These are phyloP conservation scores for Gobio gobio DNA, from an alignment of 2,113 vertebrate species.

Conservation along the genomic window DNA sequence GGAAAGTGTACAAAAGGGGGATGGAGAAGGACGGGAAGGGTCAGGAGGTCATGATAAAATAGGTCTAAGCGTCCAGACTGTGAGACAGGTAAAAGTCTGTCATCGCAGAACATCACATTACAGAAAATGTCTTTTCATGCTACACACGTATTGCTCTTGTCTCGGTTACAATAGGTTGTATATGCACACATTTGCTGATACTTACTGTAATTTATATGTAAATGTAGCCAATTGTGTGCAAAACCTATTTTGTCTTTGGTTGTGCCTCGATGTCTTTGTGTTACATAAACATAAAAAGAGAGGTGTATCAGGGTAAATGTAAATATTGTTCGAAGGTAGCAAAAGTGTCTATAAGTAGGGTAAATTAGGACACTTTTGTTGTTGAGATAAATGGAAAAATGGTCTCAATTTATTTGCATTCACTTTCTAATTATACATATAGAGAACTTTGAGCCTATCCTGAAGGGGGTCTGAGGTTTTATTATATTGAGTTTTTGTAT, in stretches of 20 bases:
- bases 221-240: slow-evolving; percentile 7
- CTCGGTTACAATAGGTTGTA: neutral
- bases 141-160: neutral
- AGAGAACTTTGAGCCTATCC: neutral
- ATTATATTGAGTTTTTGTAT: neutral
- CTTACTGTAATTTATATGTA: neutral
- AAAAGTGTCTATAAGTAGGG: neutral
- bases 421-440: neutral
- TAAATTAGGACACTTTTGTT: neutral
- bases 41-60: slow-evolving; percentile 25
- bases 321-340: neutral
- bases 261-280: neutral
- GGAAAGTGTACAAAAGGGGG: neutral
- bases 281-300: neutral
- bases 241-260: neutral
- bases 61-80: slow-evolving; percentile 3
- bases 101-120: neutral
- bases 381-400: neutral
- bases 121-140: neutral
- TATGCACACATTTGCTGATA: neutral
- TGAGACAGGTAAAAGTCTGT: slow-evolving; percentile 16
- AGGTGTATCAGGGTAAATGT: neutral
- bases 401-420: neutral
- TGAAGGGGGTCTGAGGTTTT: neutral
- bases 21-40: neutral